Evolutionary conservation across 2,888 invertebrate genomes (phyloP), one percentile per base, ranked within the genome.

Genomic region (Sphaerophoria taeniata): DNA sequence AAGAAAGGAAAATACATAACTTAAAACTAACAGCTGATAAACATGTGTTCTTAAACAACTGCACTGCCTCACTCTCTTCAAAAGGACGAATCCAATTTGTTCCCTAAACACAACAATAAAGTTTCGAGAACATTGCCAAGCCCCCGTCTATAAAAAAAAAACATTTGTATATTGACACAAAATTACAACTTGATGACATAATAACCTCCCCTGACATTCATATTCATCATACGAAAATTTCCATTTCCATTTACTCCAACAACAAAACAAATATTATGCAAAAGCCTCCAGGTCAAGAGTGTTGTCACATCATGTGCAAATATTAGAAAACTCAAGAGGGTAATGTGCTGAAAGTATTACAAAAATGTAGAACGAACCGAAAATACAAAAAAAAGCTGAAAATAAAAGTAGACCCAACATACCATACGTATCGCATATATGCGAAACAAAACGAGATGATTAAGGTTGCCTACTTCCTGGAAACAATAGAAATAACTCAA

Each of bases 291-390:
- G 80, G 56, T 69, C 58, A 75, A 75, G 69, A 80, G 33, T 51
- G 75, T 63, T 71, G 56, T 71, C 51, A 60, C 36, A 75, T 65
- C 58, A 51, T 45, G 81, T 58, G 58, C 71, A 75, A 81, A 81
- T 71, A 81, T 76, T 75, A 75, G 47, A 71, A 75, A 49, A 65
- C 65, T 43, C 81, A 34, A 56, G 72, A 70, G 74, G 69, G 63
- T 74, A 75, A 75, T 81, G 71, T 65, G 51, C 53, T 75, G 81
- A 65, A 70, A 80, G 60, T 67, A 53, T 65, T 60, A 60, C 7
- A 55, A 43, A 70, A 39, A 63, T n/a, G 24, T 45, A 31, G 34
- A 60, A 43, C 24, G 24, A 24, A 24, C 24, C 24, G 24, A 49
- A 24, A 47, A 33, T 39, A 39, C 47, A 39, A 24, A 34, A 34